Percentiles rank a stretch among this genome's conserved stretches.
Evolutionary conservation across 2,797 vertebrate species (phyloP).

Genomic region (Melanotaenia maccullochi): DNA sequence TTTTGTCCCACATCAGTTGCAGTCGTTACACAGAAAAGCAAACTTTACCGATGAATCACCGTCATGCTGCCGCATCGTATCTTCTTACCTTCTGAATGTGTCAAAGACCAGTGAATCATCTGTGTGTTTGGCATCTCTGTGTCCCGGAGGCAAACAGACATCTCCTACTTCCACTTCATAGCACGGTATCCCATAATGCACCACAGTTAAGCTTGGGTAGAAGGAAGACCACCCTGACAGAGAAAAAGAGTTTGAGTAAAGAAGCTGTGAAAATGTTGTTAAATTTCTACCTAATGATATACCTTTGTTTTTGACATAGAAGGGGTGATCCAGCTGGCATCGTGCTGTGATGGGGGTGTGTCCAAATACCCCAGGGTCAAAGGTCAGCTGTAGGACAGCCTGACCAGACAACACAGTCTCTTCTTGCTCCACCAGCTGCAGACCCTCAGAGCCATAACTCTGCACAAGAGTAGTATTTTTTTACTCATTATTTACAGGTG

Average conservation of each 20-base stretch:
- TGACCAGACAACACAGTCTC: conserved; percentile 91
- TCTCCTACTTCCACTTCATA: conserved; percentile 95
- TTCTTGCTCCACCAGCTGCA: conserved; percentile 90
- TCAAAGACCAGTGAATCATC: conserved; percentile 97
- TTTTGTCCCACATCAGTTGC: too few relatives aligned
- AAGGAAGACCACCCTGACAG: conserved; percentile 95
- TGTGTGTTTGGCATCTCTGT: conserved; percentile 96
- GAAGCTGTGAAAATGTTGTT: neutral
- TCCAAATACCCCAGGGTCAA: conserved; percentile 93
- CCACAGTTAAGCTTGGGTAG: conserved; percentile 97
- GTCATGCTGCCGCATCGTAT: neutral
- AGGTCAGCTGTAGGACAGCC: conserved; percentile 93
- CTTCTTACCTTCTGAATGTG: conserved; percentile 92
- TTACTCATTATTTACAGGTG: neutral
- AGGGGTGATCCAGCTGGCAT: conserved; percentile 94
- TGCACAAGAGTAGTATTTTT: conserved; percentile 57
- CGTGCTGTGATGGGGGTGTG: conserved; percentile 86
- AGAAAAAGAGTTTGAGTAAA: neutral
- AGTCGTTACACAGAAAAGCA: neutral
- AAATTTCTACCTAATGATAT: neutral
- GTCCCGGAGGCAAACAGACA: conserved; percentile 95
- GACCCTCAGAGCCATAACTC: conserved; percentile 93
- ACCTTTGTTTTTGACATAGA: conserved; percentile 98
- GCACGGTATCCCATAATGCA: conserved; percentile 97
- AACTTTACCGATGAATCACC: neutral